phyloP scores from a whole-genome alignment of 2,113 vertebrate species.

The Nyctibius bracteatus region DNA sequence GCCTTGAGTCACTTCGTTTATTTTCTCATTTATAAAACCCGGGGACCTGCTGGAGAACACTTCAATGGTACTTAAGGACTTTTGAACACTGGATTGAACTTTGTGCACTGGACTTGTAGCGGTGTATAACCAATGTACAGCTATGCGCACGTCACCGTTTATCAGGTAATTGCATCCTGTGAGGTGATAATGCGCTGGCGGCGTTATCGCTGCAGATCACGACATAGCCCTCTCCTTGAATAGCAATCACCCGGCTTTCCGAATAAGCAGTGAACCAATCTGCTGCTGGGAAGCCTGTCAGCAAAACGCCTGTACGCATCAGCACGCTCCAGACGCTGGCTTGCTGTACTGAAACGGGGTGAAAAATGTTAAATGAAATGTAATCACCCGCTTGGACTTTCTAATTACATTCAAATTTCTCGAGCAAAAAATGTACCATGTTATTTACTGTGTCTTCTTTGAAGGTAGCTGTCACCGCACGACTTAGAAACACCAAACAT shows the following conservation, averaged over 20 bases:
- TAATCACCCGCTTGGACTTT: background rate
- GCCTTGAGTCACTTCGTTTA: background rate
- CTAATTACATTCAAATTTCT: background rate
- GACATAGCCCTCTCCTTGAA: background rate
- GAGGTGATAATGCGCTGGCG: background rate
- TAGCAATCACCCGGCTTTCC: background rate
- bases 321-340: background rate
- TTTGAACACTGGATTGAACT: background rate
- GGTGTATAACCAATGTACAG: background rate
- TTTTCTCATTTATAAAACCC: slow-evolving; percentile 27
- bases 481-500: slow-evolving; percentile 9
- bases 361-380: background rate
- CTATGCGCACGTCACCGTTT: background rate
- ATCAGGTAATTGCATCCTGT: slow-evolving; percentile 21
- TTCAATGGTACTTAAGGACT: background rate
- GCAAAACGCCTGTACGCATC: background rate
- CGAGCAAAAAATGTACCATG: background rate
- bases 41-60: background rate
- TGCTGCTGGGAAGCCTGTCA: background rate
- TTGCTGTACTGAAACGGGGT: background rate
- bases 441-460: slow-evolving; percentile 1
- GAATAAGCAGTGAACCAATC: background rate
- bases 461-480: background rate
- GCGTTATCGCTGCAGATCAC: background rate
- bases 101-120: background rate